A percentile compares a stretch with the other conserved stretches of the same genome.
These are phyloP conservation scores for Zootermopsis nevadensis DNA, from an alignment of 2,888 invertebrate genomes.

Conservation along the genomic window DNA sequence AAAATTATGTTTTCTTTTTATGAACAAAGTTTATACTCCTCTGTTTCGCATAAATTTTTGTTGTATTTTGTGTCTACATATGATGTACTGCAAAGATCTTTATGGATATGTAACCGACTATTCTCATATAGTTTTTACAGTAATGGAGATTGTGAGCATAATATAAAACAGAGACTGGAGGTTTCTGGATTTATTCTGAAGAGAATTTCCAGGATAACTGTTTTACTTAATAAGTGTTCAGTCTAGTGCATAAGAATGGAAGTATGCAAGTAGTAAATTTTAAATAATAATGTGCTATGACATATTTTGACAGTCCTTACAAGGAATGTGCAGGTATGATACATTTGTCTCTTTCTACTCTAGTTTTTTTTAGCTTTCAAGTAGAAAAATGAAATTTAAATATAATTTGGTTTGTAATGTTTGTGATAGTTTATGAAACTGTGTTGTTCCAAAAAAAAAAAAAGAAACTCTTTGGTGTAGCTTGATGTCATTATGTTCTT, in stretches of 20 bases:
- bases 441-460: not conserved
- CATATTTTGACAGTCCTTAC: not conserved
- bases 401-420: not conserved
- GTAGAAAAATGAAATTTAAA: conserved; percentile 7
- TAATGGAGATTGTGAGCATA: not conserved
- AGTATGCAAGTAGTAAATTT: not conserved
- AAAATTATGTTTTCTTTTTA: too few species aligned
- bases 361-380: not conserved
- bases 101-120: not conserved
- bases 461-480: not conserved
- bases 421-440: conserved; percentile 5
- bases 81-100: not conserved
- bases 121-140: not conserved
- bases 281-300: not conserved
- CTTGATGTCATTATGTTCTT: too few species aligned
- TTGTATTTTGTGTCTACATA: not conserved
- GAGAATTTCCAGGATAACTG: not conserved
- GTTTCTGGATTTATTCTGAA: not conserved
- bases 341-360: conserved; percentile 1
- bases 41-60: not conserved
- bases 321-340: not conserved
- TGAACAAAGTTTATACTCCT: not conserved
- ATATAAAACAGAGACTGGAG: not conserved
- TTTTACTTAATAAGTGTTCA: not conserved
- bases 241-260: not conserved